Percentiles rank a stretch among this genome's conserved stretches.
These are phyloP conservation scores for Cephus pulcher DNA, from an alignment of 2,888 invertebrate genomes.

Conservation along the genomic window DNA sequence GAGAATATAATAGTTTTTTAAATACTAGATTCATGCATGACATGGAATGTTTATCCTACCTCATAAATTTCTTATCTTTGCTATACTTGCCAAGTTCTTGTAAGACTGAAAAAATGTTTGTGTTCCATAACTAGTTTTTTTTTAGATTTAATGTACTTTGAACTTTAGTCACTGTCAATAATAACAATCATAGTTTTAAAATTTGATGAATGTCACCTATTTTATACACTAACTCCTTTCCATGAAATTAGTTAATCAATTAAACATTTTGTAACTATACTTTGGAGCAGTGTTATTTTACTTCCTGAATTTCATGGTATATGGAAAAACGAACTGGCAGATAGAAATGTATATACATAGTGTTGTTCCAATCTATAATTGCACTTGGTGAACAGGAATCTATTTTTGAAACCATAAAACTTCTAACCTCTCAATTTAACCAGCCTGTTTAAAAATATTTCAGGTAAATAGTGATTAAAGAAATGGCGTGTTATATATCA, in stretches of 20 bases:
- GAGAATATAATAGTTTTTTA: neutral
- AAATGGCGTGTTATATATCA: neutral
- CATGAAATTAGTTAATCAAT: neutral
- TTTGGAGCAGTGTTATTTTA: neutral
- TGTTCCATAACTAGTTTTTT: neutral
- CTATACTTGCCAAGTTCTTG: neutral
- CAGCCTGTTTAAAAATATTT: neutral
- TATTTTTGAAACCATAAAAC: conserved; percentile 45
- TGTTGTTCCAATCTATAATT: conserved; percentile 24
- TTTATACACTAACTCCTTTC: neutral
- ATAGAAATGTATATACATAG: neutral
- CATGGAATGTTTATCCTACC: neutral
- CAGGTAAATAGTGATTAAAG: neutral
- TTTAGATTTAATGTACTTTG: neutral
- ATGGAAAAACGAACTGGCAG: neutral
- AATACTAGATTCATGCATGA: neutral
- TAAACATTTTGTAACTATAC: neutral
- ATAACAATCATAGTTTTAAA: neutral
- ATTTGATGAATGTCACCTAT: neutral
- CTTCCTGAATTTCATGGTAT: neutral
- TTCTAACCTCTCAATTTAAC: conserved; percentile 31
- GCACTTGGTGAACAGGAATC: conserved; percentile 27
- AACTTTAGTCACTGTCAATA: neutral
- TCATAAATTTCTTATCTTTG: neutral
- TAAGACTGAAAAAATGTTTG: neutral